phyloP scores from a whole-genome alignment of 1,140 invertebrate genomes.

The Acromyrmex charruanus region DNA sequence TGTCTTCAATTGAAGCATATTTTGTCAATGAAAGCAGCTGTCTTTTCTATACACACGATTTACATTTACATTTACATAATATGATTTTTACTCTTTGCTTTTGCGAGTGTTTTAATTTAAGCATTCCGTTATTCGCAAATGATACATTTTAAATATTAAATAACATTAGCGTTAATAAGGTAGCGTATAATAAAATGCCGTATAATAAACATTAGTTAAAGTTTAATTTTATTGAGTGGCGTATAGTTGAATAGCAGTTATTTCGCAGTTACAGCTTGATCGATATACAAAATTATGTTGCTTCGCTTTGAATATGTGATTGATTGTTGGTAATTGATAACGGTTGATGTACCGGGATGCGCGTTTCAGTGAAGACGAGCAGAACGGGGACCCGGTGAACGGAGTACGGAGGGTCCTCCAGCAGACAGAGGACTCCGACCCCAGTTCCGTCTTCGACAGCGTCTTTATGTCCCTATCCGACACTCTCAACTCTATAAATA shows the following conservation, averaged over 20 bases:
- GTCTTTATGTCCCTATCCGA: slow-evolving; percentile 86
- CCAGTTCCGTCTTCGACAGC: slow-evolving; percentile 85
- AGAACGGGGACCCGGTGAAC: slow-evolving; percentile 77
- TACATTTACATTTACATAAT: slow-evolving; percentile 30
- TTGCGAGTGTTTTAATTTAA: slow-evolving; percentile 8
- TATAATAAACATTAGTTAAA: slow-evolving; percentile 13
- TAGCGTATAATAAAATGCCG: not conserved
- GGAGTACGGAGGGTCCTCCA: slow-evolving; percentile 80
- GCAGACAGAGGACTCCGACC: slow-evolving; percentile 83
- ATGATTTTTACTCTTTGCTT: not conserved
- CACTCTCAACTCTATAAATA: slow-evolving; percentile 86
- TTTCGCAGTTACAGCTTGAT: slow-evolving; percentile 7
- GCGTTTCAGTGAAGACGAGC: slow-evolving; percentile 83
- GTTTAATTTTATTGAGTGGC: not conserved
- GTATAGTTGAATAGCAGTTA: slow-evolving; percentile 10
- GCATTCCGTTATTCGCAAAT: not conserved
- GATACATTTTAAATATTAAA: slow-evolving; percentile 23
- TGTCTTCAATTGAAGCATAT: slow-evolving; percentile 49
- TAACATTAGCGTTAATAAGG: not conserved
- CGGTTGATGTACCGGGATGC: slow-evolving; percentile 73
- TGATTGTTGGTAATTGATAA: slow-evolving; percentile 28
- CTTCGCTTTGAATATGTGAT: slow-evolving; percentile 66
- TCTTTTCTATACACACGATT: slow-evolving; percentile 4
- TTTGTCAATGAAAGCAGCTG: slow-evolving; percentile 37
- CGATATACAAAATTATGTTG: slow-evolving; percentile 46